These are phyloP conservation scores for Galendromus occidentalis DNA, from an alignment of 1,140 invertebrate genomes.

Conservation along the genomic window DNA sequence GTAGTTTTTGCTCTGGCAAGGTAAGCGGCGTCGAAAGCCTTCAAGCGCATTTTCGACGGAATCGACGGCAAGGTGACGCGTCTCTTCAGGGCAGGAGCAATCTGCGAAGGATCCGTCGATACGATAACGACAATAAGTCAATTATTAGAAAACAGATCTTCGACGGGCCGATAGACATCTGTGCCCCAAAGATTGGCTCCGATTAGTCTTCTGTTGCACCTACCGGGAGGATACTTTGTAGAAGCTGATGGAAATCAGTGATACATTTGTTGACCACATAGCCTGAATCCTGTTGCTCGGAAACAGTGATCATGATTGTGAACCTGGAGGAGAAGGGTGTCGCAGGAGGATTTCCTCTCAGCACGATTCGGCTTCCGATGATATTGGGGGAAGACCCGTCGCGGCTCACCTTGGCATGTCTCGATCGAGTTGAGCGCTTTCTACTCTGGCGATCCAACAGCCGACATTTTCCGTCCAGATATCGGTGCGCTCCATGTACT, in stretches of 20 bases:
- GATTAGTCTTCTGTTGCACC: not conserved
- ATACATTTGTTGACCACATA: conserved; percentile 65
- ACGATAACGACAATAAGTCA: conserved; percentile 17
- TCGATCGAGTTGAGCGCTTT: conserved; percentile 46
- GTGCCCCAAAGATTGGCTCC: not conserved
- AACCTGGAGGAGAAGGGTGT: not conserved
- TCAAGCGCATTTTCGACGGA: conserved; percentile 55
- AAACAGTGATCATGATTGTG: not conserved
- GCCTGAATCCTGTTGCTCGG: not conserved
- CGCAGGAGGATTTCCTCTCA: too few species aligned
- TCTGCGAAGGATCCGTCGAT: conserved; percentile 24
- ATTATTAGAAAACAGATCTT: not conserved
- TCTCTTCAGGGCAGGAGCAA: not conserved
- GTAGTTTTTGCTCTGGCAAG: conserved; percentile 57
- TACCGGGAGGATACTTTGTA: conserved; percentile 48
- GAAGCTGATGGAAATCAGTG: conserved; percentile 59
- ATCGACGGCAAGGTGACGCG: conserved; percentile 21
- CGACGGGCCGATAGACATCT: not conserved
- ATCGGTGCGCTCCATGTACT: conserved; percentile 61
- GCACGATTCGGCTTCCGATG: conserved; percentile 17
- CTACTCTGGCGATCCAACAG: conserved; percentile 56
- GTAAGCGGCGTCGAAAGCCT: conserved; percentile 46
- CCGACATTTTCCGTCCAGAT: conserved; percentile 70
- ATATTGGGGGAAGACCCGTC: conserved; percentile 30
- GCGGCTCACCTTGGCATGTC: conserved; percentile 27